Evolutionary conservation across 2,113 vertebrate species (phyloP), one percentile per base, ranked within the genome.

Genomic region (Sinocyclocheilus anophthalmus): DNA sequence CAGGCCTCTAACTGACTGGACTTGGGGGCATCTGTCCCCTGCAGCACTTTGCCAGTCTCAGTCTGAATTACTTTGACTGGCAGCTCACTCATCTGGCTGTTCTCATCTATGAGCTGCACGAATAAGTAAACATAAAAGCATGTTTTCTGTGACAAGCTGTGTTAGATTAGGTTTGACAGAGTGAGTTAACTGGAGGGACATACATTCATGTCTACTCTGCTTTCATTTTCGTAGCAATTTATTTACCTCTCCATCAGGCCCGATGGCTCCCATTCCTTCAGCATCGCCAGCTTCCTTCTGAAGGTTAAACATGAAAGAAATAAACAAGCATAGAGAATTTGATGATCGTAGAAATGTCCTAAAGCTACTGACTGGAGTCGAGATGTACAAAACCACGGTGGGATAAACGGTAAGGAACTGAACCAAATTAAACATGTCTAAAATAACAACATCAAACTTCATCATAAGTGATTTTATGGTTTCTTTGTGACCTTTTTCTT

Each of bases 1-100:
- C 98, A 99, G 72, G 98, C 97, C 86, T 99, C 98, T 90, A 99
- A 93, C 88, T 99, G 98, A 94, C 97, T 98, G 88, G 98, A 98
- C 92, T 98, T 99, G 73, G 98, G 98, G 72, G 98, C 98, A 73
- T 99, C 97, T 2, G 97, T 96, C 75, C 97, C 98, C 90, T 98
- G 97, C 4, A 99, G 92, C 84, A 99, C 97, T 89, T 98, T 98
- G 48, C 98, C 97, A 0, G 97, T 99, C 94, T 99, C 97, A 0
- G 97, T 99, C 92, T 99, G 97, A 88, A 98, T 99, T 84, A 99
- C 97, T 93, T 99, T 99, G 89, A 99, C 97, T 42, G 98, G 97
- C 86, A 99, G 96, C 90, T 99, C 98, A 20, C 98, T 99, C 98
- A 99, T 99, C 86, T 99, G 98, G 92, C 97, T 99, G 94, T 97